phyloP scores from a whole-genome alignment of 2,797 vertebrate genomes.

The Notamacropus eugenii region DNA sequence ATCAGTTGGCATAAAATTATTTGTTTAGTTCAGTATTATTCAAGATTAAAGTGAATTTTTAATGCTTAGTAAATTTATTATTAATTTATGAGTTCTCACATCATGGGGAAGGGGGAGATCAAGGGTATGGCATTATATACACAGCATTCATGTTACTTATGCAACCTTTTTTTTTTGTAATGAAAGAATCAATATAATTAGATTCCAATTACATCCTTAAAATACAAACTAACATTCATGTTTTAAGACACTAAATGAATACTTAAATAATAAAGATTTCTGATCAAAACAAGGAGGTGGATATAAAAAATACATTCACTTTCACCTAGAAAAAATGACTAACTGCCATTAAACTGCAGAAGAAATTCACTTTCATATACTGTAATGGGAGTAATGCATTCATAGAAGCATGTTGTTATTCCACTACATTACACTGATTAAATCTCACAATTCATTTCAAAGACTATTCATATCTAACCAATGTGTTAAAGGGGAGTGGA shows the following conservation, averaged over 20 bases:
- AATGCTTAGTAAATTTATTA: neutral
- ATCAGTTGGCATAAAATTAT: neutral
- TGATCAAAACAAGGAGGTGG: constrained; percentile 33
- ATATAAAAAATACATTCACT: neutral
- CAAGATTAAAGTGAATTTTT: neutral
- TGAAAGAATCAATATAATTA: constrained; percentile 2
- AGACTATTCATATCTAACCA: constrained; percentile 72
- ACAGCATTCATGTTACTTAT: neutral
- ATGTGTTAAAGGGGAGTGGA: constrained; percentile 60
- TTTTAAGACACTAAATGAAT: constrained; percentile 28
- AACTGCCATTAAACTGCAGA: constrained; percentile 50
- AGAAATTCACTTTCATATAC: constrained; percentile 56
- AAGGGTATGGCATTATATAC: neutral
- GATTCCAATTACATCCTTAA: constrained; percentile 30
- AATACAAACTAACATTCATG: constrained; percentile 10
- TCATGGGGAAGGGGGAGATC: neutral
- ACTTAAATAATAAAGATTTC: constrained; percentile 38
- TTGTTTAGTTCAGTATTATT: neutral
- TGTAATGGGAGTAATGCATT: constrained; percentile 46
- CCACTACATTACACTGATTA: constrained; percentile 73
- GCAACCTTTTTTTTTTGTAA: neutral
- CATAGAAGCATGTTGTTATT: constrained; percentile 50
- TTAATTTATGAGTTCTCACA: neutral
- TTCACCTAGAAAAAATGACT: constrained; percentile 50
- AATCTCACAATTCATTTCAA: constrained; percentile 74